Evolutionary conservation across 2,113 vertebrate genomes (phyloP).

Genomic region (Sitta europaea): DNA sequence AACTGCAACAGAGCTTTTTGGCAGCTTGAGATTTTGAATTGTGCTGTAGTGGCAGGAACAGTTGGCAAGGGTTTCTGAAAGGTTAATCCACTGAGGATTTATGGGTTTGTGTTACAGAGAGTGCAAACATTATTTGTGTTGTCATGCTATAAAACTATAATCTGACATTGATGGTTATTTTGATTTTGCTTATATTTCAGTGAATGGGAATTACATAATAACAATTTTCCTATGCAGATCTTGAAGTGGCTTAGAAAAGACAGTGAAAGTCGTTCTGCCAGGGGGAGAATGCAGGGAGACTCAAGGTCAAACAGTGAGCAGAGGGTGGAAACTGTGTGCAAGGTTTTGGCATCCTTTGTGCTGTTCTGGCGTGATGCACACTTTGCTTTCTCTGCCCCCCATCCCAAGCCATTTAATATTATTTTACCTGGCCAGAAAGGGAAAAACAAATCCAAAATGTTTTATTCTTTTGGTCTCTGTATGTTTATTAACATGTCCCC

Average conservation of each 20-base stretch:
- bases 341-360: accelerated
- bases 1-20: conserved; percentile 47
- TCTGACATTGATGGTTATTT: conserved; percentile 60
- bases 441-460: not conserved
- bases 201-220: conserved; percentile 30
- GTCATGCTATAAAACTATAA: conserved; percentile 50
- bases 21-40: conserved; percentile 60
- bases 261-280: not conserved
- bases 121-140: conserved; percentile 49
- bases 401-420: not conserved
- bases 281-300: not conserved
- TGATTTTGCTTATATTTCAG: conserved; percentile 54
- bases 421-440: not conserved
- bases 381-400: not conserved
- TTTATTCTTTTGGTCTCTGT: not conserved
- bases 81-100: conserved; percentile 59
- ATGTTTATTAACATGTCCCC: not conserved
- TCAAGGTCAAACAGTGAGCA: not conserved
- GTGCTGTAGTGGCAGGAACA: conserved; percentile 56
- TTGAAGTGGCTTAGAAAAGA: not conserved
- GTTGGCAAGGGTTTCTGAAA: conserved; percentile 55
- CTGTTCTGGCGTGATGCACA: not conserved
- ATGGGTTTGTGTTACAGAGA: conserved; percentile 39
- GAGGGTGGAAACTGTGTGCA: not conserved
- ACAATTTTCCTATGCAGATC: not conserved